Base-by-base conservation (phyloP, 2,888 invertebrate genomes). In the Sminthurides aquaticus region DNA sequence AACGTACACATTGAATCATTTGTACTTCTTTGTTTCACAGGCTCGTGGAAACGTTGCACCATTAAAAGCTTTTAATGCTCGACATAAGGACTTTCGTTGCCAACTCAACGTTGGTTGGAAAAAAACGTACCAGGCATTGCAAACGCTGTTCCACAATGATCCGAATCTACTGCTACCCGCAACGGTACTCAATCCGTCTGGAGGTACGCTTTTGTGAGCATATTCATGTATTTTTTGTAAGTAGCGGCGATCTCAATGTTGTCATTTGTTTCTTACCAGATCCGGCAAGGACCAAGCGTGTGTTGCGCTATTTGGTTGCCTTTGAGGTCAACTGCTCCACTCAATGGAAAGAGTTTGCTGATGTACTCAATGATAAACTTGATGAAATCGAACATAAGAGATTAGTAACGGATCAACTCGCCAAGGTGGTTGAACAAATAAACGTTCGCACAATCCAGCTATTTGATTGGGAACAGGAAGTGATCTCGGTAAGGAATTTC, bases 401-500 rank as follows among this genome's bases (percentile, higher is more conserved):
- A 5, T 29, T 1, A 2, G 22, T 43, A 29, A 1, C 18, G 5
- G n/a, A 20, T 15, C 22, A 22, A n/a, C 24, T 62, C 2, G 27
- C 49, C 2, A 26, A 54, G 2, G n/a, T 43, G 3, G 54, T 28
- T n/a, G 3, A 25, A 3, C 26, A 62, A 22, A 56, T 62, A 20
- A 62, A 62, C 55, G 22, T 20, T 1, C 26, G 25, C 1, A 1
- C 27, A 24, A 24, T 54, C 18, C n/a, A 62, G n/a, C 25, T 28
- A 15, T 54, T 55, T 56, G 25, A 54, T 20, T 62, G 62, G 62
- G 29, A 62, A 24, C 27, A 22, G 15, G 18, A 62, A 34, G 24
- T 55, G 2, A 49, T 62, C 18, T 55, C 55, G 5, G 25, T 56
- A 26, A 56, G 18, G n/a, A n/a, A n/a, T n/a, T n/a, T n/a, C n/a